phyloP scores from a whole-genome alignment of 2,797 vertebrate genomes.

The Percopsis omiscomaycus region DNA sequence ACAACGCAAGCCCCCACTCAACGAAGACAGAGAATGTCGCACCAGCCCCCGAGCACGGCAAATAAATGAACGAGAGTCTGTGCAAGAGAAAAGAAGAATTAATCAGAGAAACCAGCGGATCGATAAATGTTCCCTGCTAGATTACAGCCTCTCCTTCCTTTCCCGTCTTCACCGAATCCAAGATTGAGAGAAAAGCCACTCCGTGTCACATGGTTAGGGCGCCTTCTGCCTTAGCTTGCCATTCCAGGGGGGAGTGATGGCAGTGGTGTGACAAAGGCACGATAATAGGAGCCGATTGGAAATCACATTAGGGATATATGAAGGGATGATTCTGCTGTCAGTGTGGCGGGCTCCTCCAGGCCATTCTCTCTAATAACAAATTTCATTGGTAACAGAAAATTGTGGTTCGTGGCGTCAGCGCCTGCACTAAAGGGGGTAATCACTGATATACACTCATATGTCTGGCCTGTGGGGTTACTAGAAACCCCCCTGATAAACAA shows the following conservation, averaged over 20 bases:
- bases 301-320: background rate
- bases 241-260: slow-evolving; percentile 6
- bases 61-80: slow-evolving; percentile 32
- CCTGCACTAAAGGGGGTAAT: slow-evolving; percentile 14
- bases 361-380: slow-evolving; percentile 26
- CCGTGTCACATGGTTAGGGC: slow-evolving; percentile 7
- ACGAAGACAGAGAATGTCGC: background rate
- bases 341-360: background rate
- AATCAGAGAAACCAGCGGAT: slow-evolving; percentile 33
- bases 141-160: slow-evolving; percentile 15
- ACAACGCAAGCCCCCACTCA: slow-evolving; percentile 5
- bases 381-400: slow-evolving; percentile 13
- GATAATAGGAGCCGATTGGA: slow-evolving; percentile 39
- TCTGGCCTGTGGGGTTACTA: slow-evolving; percentile 9
- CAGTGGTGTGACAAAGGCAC: slow-evolving; percentile 21
- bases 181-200: slow-evolving; percentile 5
- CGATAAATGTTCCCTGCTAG: slow-evolving; percentile 34
- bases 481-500: background rate
- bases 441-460: slow-evolving; percentile 20
- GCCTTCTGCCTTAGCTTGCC: slow-evolving; percentile 1
- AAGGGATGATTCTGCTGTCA: slow-evolving; percentile 20
- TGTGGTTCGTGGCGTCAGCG: slow-evolving; percentile 11
- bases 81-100: slow-evolving; percentile 32
- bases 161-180: slow-evolving; percentile 12
- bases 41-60: slow-evolving; percentile 7